Evolutionary conservation across 1,140 invertebrate species (phyloP).

Genomic region (Eriocheir sinensis): DNA sequence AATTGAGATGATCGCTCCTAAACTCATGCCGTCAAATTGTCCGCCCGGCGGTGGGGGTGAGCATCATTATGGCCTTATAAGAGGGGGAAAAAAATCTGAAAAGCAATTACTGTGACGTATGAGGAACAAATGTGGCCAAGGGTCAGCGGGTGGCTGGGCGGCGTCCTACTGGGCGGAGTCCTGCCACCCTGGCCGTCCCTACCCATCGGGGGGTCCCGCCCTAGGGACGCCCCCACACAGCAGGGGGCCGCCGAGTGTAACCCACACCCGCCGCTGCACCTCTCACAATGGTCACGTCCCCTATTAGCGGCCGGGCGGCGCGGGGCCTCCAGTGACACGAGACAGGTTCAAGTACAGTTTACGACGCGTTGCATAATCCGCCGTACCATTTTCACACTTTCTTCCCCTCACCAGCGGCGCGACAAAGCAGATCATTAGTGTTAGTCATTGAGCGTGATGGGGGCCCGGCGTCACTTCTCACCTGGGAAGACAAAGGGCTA

Average conservation of each 20-base stretch:
- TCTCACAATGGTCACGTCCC: constrained; percentile 55
- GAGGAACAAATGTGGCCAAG: constrained; percentile 66
- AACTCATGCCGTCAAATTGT: constrained; percentile 49
- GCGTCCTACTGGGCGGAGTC: constrained; percentile 65
- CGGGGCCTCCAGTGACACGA: constrained; percentile 8
- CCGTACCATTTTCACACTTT: background rate
- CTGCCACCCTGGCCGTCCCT: constrained; percentile 62
- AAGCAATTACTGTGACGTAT: constrained; percentile 67
- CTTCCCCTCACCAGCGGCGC: background rate
- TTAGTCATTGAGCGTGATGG: background rate
- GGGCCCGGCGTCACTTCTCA: background rate
- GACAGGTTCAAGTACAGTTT: background rate
- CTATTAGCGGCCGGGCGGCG: constrained; percentile 33
- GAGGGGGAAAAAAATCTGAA: constrained; percentile 31
- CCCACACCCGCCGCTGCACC: constrained; percentile 40
- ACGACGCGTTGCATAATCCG: constrained; percentile 18
- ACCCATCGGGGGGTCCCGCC: constrained; percentile 52
- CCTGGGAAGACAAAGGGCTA: background rate
- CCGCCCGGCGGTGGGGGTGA: constrained; percentile 39
- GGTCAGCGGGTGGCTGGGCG: constrained; percentile 66
- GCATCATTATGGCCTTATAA: constrained; percentile 54
- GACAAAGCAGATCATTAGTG: background rate
- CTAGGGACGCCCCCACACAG: constrained; percentile 24
- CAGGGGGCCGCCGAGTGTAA: constrained; percentile 20
- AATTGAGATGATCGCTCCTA: constrained; percentile 52